Base-by-base conservation (phyloP, 2,888 invertebrate genomes). In the Amiota minor region DNA sequence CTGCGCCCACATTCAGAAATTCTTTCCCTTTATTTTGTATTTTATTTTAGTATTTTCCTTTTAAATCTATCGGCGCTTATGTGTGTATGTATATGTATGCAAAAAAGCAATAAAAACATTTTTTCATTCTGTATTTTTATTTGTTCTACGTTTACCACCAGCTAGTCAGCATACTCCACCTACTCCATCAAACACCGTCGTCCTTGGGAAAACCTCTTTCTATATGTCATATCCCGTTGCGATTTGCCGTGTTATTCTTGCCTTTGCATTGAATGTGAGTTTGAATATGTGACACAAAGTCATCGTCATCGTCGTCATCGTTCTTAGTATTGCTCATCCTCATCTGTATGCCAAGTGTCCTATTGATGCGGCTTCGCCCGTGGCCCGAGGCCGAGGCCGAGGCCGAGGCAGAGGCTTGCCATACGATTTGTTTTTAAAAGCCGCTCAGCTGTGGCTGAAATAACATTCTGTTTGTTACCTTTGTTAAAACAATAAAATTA, bases 401-500 rank as follows among this genome's bases (percentile, higher is more conserved):
- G 61, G 73, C 61, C 71, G 72, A 35, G 35, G 6, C 35, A 35
- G 35, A 35, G 2, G 78, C 73, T 80, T 80, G 77, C 80, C 83
- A 78, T 82, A 73, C 85, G 83, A 83, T 85, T 85, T 83, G 83
- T 83, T 83, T 85, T 83, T 83, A 83, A 83, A 83, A 83, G 83
- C 83, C 83, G 84, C 83, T 83, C 83, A 83, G 83, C 83, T 83
- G 85, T 85, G 83, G 83, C 83, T 83, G 84, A 85, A 85, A 80
- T 85, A 83, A 83, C 85, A 85, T 83, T 82, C 81, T 79, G 84
- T 85, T 82, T 81, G 84, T 81, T 83, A 85, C 83, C 83, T 85
- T 84, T 83, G 85, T 86, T 82, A 86, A 86, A 84, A 86, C 87
- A 88, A 87, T 88, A 88, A 88, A 86, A 87, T 82, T 86, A 88